A percentile compares a stretch with the other conserved stretches of the same genome.
phyloP scores from a whole-genome alignment of 2,888 invertebrate species.

The Pollenia griseotomentosa region DNA sequence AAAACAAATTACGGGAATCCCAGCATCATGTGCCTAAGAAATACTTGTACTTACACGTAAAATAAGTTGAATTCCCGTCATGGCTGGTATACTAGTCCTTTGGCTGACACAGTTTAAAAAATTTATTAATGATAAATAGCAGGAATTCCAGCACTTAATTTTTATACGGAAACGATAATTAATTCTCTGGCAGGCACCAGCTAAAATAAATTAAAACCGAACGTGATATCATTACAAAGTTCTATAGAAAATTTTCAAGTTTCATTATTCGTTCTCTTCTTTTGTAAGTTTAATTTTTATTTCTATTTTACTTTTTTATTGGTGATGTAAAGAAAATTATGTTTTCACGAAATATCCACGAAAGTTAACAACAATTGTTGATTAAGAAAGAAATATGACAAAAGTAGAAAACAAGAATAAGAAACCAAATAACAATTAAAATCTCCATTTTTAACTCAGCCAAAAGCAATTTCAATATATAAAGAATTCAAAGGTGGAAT shows the following conservation, averaged over 20 bases:
- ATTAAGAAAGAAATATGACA: background rate
- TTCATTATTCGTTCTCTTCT: constrained; percentile 16
- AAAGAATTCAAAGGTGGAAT: background rate
- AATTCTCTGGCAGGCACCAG: too few species aligned
- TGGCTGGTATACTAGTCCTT: too few species aligned
- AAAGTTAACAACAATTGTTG: constrained; percentile 20
- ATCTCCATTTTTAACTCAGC: background rate
- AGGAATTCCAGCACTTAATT: too few species aligned
- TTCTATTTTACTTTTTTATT: constrained; percentile 38
- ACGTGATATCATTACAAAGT: constrained; percentile 22
- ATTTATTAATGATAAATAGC: too few species aligned
- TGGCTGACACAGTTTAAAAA: too few species aligned
- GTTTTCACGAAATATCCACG: constrained; percentile 16
- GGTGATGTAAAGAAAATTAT: constrained; percentile 18
- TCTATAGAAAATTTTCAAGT: constrained; percentile 38
- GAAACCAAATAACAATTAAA: background rate
- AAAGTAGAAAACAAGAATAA: background rate
- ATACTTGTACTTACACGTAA: too few species aligned
- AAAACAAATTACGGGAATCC: too few species aligned
- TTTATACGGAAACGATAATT: too few species aligned
- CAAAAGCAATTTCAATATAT: too few species aligned
- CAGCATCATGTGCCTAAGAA: too few species aligned
- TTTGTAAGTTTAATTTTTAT: background rate
- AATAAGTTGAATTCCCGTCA: too few species aligned
- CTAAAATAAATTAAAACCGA: too few species aligned